Base-by-base conservation (phyloP, 1,140 invertebrate species). In the Asbolus verrucosus region DNA sequence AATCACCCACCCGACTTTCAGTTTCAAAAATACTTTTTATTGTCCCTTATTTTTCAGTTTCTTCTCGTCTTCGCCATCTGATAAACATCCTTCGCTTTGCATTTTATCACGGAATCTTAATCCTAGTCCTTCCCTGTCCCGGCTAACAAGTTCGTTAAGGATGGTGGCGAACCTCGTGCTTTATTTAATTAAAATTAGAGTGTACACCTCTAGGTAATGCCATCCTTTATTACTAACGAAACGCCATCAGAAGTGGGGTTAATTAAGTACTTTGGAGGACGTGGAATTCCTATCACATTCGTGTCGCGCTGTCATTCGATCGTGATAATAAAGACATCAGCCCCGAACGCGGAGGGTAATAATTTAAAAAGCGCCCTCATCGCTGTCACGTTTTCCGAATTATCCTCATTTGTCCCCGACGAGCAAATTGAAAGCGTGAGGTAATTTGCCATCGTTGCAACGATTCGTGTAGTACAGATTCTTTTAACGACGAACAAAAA, bases 191-290 rank as follows among this genome's bases (percentile, higher is more conserved):
- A 59, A 59, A 63, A 38, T 38, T 27, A 38, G 16, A 41, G 14
- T 39, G 15, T 27, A 54, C 21, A 27, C 61, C 59, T 63, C 9
- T 14, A 16, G 39, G 33, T 41, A 13, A 39, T 63, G 41, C 41
- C 15, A 63, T 15, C 33, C 33, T 63, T 63, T 63, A 63, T 63
- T 63, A 39, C 61, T 8, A 13, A 41, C 61, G 61, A 63, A 63
- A 63, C 24, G 21, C 61, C 16, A 63, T 39, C 61, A 39, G 33
- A 38, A 63, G 33, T 63, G 14, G 27, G 39, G 61, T 41, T 63
- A 62, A 39, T 38, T 41, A 38, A 54, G 14, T 18, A 27, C 46
- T 11, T 3, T 2, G 5, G 19, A 54, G 39, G 16, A 21, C 21
- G 13, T 54, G 46, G 46, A 54, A 54, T 54, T 54, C 21, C 46